Base-by-base conservation (phyloP, 1,140 invertebrate species). In the Heterodera carotae region DNA sequence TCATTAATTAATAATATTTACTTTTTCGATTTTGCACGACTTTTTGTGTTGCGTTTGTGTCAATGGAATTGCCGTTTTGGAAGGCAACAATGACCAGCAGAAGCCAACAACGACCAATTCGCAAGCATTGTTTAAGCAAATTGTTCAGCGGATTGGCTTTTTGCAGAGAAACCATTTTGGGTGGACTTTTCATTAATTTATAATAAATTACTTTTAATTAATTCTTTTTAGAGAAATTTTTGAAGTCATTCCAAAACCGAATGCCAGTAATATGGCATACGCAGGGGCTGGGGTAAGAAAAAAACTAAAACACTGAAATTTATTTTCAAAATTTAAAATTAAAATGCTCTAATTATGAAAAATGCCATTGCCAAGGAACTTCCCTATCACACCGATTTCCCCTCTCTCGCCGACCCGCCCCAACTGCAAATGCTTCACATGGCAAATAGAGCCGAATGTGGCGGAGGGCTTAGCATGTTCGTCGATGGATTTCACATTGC, bases 391-490 rank as follows among this genome's bases (percentile, higher is more conserved):
- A 86, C 84, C 0, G 84, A 85, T 70, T 86, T 85, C 70, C 84
- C 84, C 25, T 85, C 84, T 15, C 62, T 85, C 10, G 67, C 75
- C 31, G 68, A 84, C 62, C 84, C 84, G 1, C 84, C 84, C 29
- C 78, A 85, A 60, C 81, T 85, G 10, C 84, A 85, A 83, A 83
- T 85, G 84, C 81, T 85, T 31, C 85, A 85, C 71, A 85, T 85
- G 84, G 33, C 80, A 12, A 74, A 60, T 12, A 67, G 81, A 29
- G 66, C 68, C 33, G 84, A 83, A 10, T 69, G 76, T 36, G 79
- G 80, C 12, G 84, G 84, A 27, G 84, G 84, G 7, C 69, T 83
- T 31, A 84, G 81, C 71, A 77, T 86, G 60, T 85, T 85, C 80
- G 85, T 86, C n/a, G 84, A 85, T 78, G 84, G 84, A 62, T 85